Base-by-base conservation (phyloP, 2,797 vertebrate species). In the Pangasius sanitwongsei region DNA sequence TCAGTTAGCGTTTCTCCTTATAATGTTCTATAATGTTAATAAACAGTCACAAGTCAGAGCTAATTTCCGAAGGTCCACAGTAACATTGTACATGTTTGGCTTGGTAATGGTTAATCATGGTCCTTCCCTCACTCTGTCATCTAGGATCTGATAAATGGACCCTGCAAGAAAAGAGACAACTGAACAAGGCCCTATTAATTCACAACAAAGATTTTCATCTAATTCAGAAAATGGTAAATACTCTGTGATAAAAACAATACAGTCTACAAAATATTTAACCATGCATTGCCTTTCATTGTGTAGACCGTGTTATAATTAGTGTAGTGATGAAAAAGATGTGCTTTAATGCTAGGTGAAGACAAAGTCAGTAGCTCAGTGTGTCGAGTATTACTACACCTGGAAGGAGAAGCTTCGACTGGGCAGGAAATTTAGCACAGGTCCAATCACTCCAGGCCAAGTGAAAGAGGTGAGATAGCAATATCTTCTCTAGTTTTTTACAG, bases 131-230 rank as follows among this genome's bases (percentile, higher is more conserved):
- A 9, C 7, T n/a, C 61, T 15, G 28, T 57, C 34, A 72, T 41
- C 77, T 80, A 92, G 91, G 91, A 50, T 92, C 91, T 69, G 97
- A 96, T 89, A 94, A 95, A 57, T 99, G 98, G 98, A 98, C 96
- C 0, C 92, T 95, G 34, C 94, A 96, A 78, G 98, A 99, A 95
- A 97, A 94, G 93, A 96, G 95, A 89, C 91, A 96, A 91, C 95
- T 98, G 93, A 96, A 97, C 82, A 97, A 97, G 95, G 97, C 97
- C 57, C 88, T 99, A 86, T 95, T 96, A 90, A 96, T 94, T 89
- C 96, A 97, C 93, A 96, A 95, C 87, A 99, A 98, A 95, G 97
- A 99, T 94, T 99, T 99, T 94, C 94, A 96, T 94, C 95, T 96
- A 91, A 94, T 98, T 92, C 98, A 99, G 93, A 98, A 96, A 92